Percentiles rank a stretch among this genome's conserved stretches.
phyloP scores from a whole-genome alignment of 2,888 invertebrate species.

The Acanthosepion esculentum region DNA sequence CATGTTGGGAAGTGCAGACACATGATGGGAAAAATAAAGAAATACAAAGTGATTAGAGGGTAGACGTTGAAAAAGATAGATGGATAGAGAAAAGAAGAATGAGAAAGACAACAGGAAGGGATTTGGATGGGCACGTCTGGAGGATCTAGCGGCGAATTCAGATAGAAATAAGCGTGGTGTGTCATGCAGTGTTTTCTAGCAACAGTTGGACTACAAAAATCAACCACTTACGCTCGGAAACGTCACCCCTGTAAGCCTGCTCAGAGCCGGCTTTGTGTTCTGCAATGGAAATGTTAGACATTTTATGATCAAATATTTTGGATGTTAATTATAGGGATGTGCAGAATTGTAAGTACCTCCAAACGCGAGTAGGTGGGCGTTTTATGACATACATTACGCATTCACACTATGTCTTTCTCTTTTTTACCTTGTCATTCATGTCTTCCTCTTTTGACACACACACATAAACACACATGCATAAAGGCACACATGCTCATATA shows the following conservation, averaged over 20 bases:
- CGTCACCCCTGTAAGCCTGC: constrained; percentile 44
- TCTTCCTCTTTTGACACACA: background rate
- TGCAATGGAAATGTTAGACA: constrained; percentile 42
- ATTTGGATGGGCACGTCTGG: background rate
- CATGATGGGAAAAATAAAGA: background rate
- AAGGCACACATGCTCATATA: background rate
- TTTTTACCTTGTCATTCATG: background rate
- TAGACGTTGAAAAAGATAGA: background rate
- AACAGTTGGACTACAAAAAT: constrained; percentile 1
- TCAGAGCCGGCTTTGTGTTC: constrained; percentile 46
- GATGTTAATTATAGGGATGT: background rate
- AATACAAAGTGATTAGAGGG: background rate
- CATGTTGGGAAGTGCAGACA: background rate
- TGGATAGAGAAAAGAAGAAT: background rate
- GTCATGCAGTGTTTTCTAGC: constrained; percentile 8
- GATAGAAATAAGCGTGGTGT: background rate
- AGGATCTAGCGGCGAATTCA: background rate
- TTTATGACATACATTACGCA: background rate
- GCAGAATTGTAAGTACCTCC: background rate
- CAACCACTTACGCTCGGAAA: constrained; percentile 37
- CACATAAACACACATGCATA: background rate
- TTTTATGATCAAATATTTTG: constrained; percentile 37
- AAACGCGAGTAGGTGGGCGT: background rate
- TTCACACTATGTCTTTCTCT: no score
- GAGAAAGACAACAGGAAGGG: background rate